Percentiles rank a stretch among this genome's conserved stretches.
These are phyloP conservation scores for Tiliacea aurago DNA, from an alignment of 2,888 invertebrate genomes.

Conservation along the genomic window DNA sequence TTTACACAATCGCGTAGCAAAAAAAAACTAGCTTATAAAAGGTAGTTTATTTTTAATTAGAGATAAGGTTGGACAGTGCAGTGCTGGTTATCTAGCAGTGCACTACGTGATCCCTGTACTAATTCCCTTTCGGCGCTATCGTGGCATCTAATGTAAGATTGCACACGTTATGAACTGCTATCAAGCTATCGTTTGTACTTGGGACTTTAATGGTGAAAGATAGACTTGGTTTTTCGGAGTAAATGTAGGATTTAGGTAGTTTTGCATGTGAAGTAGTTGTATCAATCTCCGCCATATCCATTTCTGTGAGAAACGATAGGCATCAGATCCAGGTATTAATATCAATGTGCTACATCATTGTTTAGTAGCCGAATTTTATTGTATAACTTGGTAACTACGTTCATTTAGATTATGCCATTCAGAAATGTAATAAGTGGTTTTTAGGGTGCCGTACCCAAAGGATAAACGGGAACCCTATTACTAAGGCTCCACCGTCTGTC, in stretches of 20 bases:
- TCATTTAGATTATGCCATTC: too few species aligned
- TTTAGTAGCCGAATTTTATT: too few species aligned
- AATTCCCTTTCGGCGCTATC: slow-evolving; percentile 66
- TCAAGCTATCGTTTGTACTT: slow-evolving; percentile 37
- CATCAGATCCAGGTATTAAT: too few species aligned
- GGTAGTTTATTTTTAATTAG: slow-evolving; percentile 77
- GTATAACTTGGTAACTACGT: too few species aligned
- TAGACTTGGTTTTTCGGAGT: neutral
- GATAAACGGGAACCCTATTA: too few species aligned
- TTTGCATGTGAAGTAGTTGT: neutral
- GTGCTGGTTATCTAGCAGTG: slow-evolving; percentile 59
- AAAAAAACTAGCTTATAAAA: slow-evolving; percentile 57
- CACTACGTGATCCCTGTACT: slow-evolving; percentile 72
- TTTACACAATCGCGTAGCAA: neutral
- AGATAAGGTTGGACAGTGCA: slow-evolving; percentile 72
- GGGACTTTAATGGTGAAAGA: slow-evolving; percentile 12
- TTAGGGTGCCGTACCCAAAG: too few species aligned
- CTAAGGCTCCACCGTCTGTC: too few species aligned
- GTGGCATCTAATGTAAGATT: slow-evolving; percentile 65
- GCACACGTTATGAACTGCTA: slow-evolving; percentile 55
- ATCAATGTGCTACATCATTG: too few species aligned
- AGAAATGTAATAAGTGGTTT: too few species aligned
- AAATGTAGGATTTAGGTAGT: neutral
- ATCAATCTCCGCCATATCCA: too few species aligned
- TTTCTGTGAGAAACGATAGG: too few species aligned